These are phyloP conservation scores for Danio tinwini DNA, from an alignment of 2,797 vertebrate genomes.

Conservation along the genomic window DNA sequence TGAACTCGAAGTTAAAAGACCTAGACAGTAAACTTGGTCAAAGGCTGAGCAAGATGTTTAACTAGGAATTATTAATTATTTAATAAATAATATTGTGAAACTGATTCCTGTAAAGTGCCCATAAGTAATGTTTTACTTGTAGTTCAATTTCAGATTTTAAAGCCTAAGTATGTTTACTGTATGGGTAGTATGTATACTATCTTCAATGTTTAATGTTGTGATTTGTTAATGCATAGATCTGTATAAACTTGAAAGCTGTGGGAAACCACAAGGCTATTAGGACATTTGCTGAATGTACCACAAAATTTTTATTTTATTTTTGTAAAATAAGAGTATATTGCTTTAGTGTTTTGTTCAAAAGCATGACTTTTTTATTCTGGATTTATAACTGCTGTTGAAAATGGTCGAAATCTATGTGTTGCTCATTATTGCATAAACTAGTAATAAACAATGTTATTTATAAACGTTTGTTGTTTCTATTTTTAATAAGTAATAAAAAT, in stretches of 20 bases:
- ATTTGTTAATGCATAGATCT: neutral
- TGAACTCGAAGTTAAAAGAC: conserved; percentile 78
- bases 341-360: conserved; percentile 12
- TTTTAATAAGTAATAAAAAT: neutral
- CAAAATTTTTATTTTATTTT: neutral
- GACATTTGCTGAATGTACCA: conserved; percentile 30
- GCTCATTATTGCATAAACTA: neutral
- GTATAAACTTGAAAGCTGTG: conserved; percentile 30
- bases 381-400: conserved; percentile 8
- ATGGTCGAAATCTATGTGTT: neutral
- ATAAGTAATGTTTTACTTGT: neutral
- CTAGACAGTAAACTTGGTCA: conserved; percentile 80
- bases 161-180: conserved; percentile 29
- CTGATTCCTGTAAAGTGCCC: neutral
- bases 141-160: neutral
- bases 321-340: neutral
- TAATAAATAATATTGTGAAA: neutral
- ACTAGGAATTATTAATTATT: conserved; percentile 59
- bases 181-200: conserved; percentile 9
- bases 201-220: conserved; percentile 14
- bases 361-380: neutral
- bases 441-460: conserved; percentile 27
- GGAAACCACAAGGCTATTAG: neutral
- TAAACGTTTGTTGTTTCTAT: neutral
- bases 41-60: conserved; percentile 91